A percentile compares a stretch with the other conserved stretches of the same genome.
These are phyloP conservation scores for Cryptosula pallasiana DNA, from an alignment of 2,888 invertebrate genomes.

Conservation along the genomic window DNA sequence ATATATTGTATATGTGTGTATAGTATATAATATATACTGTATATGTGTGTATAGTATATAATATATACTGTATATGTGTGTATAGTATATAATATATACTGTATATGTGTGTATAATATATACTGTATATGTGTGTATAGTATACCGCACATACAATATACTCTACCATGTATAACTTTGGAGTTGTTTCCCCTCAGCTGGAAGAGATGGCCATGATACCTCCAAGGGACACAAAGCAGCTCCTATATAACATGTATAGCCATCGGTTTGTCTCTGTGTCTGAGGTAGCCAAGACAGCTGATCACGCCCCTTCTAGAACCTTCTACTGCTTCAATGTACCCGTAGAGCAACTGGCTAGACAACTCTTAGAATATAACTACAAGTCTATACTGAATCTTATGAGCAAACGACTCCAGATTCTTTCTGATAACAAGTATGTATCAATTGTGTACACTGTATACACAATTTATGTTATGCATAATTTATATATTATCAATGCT, in stretches of 20 bases:
- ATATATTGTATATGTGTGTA: too few species aligned
- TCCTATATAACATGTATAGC: slow-evolving; percentile 77
- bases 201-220: slow-evolving; percentile 89
- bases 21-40: too few species aligned
- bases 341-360: slow-evolving; percentile 63
- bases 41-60: too few species aligned
- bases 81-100: too few species aligned
- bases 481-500: too few species aligned
- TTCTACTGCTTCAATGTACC: slow-evolving; percentile 73
- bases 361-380: neutral
- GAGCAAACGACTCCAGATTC: neutral
- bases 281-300: slow-evolving; percentile 58
- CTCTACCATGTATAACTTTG: too few species aligned
- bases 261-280: slow-evolving; percentile 64
- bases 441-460: neutral
- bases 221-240: slow-evolving; percentile 82
- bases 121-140: too few species aligned
- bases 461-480: too few species aligned
- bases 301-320: slow-evolving; percentile 73
- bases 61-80: too few species aligned
- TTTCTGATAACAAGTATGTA: neutral
- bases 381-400: slow-evolving; percentile 8
- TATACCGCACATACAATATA: too few species aligned
- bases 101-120: too few species aligned
- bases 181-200: slow-evolving; percentile 61